A percentile compares a stretch with the other conserved stretches of the same genome.
Evolutionary conservation across 2,113 vertebrate species (phyloP).

Genomic region (Picathartes gymnocephalus): DNA sequence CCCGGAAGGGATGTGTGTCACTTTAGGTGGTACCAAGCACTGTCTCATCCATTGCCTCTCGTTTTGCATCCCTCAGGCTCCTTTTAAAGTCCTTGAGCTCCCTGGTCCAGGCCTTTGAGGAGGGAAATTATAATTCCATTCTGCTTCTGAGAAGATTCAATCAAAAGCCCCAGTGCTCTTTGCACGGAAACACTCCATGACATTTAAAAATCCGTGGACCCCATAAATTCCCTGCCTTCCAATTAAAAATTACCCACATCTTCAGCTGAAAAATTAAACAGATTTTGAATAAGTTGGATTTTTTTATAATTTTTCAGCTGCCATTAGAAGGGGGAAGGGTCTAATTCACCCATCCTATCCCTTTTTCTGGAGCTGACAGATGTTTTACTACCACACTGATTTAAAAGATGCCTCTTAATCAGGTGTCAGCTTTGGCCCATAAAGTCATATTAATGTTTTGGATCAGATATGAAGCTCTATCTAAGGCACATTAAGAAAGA

Average conservation of each 20-base stretch:
- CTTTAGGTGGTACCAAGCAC: background rate
- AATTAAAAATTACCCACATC: background rate
- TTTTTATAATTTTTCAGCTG: background rate
- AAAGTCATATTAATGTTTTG: slow-evolving; percentile 64
- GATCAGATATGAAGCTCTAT: slow-evolving; percentile 47
- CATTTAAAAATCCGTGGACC: background rate
- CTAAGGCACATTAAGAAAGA: slow-evolving; percentile 48
- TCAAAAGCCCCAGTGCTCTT: background rate
- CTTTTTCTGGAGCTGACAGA: background rate
- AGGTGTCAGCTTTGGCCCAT: slow-evolving; percentile 53
- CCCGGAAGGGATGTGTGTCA: background rate
- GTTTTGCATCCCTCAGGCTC: background rate
- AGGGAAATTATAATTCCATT: background rate
- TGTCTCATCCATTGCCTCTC: background rate
- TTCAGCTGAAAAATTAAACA: background rate
- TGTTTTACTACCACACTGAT: slow-evolving; percentile 35
- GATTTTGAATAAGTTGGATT: background rate
- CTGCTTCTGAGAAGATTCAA: background rate
- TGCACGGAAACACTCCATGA: background rate
- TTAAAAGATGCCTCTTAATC: slow-evolving; percentile 58
- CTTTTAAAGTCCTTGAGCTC: background rate
- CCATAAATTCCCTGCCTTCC: background rate
- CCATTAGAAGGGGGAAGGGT: background rate
- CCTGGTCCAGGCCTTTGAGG: background rate
- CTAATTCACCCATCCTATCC: background rate